Evolutionary conservation across 30 jellyfish, hydroid and myxozoan species (phyloP).

Genomic region (Sanderia malayensis): DNA sequence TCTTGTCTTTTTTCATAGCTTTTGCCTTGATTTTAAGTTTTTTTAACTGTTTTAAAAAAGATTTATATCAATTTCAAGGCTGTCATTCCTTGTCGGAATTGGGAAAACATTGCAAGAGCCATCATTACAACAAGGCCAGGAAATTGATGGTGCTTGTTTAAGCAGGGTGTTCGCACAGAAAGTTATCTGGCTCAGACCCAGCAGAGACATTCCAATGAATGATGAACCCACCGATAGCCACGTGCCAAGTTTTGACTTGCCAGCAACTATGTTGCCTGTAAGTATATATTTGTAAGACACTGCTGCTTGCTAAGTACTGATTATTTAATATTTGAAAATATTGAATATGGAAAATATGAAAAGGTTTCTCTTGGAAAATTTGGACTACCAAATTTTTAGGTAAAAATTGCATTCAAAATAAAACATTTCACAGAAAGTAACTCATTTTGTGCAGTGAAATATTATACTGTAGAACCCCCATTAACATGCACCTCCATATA

Average conservation of each 20-base stretch:
- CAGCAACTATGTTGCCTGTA: background rate
- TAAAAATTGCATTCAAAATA: background rate
- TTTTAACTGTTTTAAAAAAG: too few relatives aligned
- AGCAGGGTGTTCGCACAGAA: conserved; percentile 1
- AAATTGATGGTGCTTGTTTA: background rate
- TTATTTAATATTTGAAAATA: background rate
- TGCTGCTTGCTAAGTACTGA: conserved; percentile 2
- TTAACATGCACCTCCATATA: background rate
- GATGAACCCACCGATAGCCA: background rate
- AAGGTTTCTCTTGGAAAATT: background rate
- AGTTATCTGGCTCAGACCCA: conserved; percentile 3
- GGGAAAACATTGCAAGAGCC: background rate
- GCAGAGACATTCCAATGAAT: background rate
- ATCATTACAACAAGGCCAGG: background rate
- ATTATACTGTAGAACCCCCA: too few relatives aligned
- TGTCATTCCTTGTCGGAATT: conserved; percentile 2
- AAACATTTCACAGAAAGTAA: background rate
- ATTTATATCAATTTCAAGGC: background rate
- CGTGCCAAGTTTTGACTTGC: background rate
- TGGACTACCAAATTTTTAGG: background rate
- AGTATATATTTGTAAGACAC: background rate
- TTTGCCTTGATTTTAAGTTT: background rate
- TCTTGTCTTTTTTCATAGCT: background rate
- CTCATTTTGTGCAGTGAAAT: background rate
- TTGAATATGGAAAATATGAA: background rate